These are phyloP conservation scores for Podabrus alpinus DNA, from an alignment of 2,888 invertebrate species.

Conservation along the genomic window DNA sequence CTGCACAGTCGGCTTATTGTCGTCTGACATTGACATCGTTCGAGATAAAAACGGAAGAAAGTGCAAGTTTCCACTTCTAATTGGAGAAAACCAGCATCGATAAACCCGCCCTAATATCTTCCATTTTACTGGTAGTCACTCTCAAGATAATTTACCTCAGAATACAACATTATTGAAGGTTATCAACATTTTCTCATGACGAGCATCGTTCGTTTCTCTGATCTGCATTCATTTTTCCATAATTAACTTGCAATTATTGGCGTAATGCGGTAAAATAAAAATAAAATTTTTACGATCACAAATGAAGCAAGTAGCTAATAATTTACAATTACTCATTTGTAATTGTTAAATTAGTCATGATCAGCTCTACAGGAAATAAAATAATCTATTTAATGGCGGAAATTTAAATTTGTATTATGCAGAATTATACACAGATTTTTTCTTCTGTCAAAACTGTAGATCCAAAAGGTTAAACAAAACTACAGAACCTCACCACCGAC, in stretches of 20 bases:
- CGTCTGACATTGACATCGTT: background rate
- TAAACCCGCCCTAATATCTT: background rate
- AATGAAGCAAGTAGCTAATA: constrained; percentile 11
- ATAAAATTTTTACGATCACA: background rate
- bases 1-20: background rate
- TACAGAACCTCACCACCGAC: background rate
- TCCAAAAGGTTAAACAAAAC: background rate
- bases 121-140: too few species aligned
- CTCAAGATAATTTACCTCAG: background rate
- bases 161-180: constrained; percentile 15
- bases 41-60: background rate
- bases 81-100: background rate
- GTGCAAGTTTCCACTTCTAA: background rate
- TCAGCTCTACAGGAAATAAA: constrained; percentile 17
- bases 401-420: constrained; percentile 12
- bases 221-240: background rate
- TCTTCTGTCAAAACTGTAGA: background rate
- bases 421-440: background rate
- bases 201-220: background rate
- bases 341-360: constrained; percentile 26
- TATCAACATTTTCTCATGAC: constrained; percentile 30
- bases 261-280: background rate
- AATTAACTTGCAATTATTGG: background rate
- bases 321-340: constrained; percentile 2
- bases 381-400: constrained; percentile 13